These are phyloP conservation scores for Troides helena DNA, from an alignment of 2,888 invertebrate genomes.

Conservation along the genomic window DNA sequence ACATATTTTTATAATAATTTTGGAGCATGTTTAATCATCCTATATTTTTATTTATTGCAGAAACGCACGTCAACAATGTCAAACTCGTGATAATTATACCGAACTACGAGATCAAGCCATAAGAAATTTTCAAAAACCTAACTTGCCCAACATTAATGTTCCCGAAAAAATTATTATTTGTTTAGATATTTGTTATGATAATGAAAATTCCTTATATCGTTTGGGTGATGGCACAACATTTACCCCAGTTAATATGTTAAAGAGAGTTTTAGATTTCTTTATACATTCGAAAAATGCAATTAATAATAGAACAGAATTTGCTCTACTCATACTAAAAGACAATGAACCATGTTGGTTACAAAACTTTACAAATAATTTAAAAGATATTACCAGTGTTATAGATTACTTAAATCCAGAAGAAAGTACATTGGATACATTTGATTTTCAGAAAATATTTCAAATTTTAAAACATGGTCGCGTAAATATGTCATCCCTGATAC, in stretches of 20 bases:
- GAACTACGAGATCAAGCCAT: conserved; percentile 62
- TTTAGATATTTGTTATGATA: conserved; percentile 81
- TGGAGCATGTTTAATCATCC: neutral
- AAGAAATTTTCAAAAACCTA: conserved; percentile 68
- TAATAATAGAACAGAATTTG: conserved; percentile 82
- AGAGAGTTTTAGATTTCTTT: conserved; percentile 82
- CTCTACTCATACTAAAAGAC: conserved; percentile 79
- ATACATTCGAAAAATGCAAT: conserved; percentile 81
- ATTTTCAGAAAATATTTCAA: conserved; percentile 79
- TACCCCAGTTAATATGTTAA: conserved; percentile 82
- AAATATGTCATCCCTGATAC: no score
- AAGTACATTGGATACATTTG: conserved; percentile 74
- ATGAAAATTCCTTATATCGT: conserved; percentile 73
- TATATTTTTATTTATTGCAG: conserved; percentile 32
- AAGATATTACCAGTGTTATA: conserved; percentile 78
- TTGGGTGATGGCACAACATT: conserved; percentile 78
- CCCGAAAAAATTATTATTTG: conserved; percentile 83
- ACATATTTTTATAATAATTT: neutral
- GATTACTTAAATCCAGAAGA: conserved; percentile 77
- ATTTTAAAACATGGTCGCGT: conserved; percentile 57
- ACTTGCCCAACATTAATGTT: conserved; percentile 75
- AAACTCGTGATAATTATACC: conserved; percentile 38
- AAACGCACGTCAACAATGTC: conserved; percentile 12
- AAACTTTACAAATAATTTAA: conserved; percentile 82
- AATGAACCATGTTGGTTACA: conserved; percentile 76